Conservation (phyloP, 2,113 vertebrate species). For the Laticauda laticaudata region DNA sequence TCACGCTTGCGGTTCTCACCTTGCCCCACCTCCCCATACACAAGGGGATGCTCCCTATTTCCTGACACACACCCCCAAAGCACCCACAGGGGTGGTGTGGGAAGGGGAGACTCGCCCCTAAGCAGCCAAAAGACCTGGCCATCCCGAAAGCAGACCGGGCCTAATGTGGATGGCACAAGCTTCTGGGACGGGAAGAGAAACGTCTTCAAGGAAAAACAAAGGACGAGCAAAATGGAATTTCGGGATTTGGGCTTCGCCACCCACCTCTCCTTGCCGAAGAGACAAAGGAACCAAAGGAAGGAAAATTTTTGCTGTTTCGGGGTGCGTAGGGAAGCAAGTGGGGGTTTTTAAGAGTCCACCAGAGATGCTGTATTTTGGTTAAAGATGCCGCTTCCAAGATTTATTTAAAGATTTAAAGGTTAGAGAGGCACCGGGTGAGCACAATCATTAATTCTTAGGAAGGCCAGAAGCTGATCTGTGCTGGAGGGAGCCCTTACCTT, state of each 20-base stretch:
- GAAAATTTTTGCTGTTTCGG: background rate
- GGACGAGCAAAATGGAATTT: background rate
- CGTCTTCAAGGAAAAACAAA: no score
- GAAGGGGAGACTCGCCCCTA: background rate
- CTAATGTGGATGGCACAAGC: background rate
- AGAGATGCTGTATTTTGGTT: background rate
- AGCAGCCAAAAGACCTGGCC: background rate
- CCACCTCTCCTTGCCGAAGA: no score
- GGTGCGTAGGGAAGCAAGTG: background rate
- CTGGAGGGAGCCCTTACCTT: background rate
- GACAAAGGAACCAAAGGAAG: background rate
- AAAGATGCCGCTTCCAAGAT: background rate
- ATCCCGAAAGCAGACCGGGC: background rate
- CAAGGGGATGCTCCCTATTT: no score
- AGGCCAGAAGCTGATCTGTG: background rate
- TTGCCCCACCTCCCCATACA: background rate
- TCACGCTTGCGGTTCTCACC: slow-evolving; percentile 29
- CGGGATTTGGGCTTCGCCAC: no score
- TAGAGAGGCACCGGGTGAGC: background rate
- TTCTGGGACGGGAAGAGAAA: no score
- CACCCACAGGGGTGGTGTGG: background rate
- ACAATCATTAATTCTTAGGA: background rate
- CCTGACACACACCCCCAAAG: background rate
- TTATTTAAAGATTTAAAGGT: background rate
- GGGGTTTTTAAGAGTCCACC: background rate